phyloP scores from a whole-genome alignment of 1,140 invertebrate genomes.

The Solenopsis invicta region DNA sequence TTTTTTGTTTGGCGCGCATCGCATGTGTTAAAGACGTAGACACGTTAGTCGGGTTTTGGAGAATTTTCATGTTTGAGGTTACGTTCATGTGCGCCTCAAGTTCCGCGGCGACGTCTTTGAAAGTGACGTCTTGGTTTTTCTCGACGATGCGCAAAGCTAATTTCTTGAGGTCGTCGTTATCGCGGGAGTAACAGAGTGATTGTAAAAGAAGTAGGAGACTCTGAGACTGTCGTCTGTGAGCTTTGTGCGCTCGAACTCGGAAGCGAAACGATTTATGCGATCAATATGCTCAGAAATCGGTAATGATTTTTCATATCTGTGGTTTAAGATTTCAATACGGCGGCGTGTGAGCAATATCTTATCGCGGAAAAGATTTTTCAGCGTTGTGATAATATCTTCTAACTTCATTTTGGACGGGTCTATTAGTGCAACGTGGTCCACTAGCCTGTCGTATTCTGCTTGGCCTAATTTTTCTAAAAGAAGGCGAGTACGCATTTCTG shows the following conservation, averaged over 20 bases:
- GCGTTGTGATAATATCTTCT: not conserved
- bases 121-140: not conserved
- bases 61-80: not conserved
- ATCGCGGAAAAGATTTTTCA: not conserved
- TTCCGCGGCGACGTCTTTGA: constrained; percentile 1
- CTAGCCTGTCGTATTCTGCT: constrained; percentile 9
- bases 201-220: not conserved
- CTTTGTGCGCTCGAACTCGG: not conserved
- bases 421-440: not conserved
- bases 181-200: not conserved
- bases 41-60: not conserved
- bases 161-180: constrained; percentile 1
- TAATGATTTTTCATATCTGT: not conserved
- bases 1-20: too few species aligned
- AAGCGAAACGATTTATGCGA: not conserved
- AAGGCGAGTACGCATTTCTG: not conserved
- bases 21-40: too few species aligned
- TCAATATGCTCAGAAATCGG: not conserved
- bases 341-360: constrained; percentile 13
- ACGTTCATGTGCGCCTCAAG: constrained; percentile 7
- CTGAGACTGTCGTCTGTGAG: not conserved
- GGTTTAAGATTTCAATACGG: constrained; percentile 3
- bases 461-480: constrained; percentile 3
- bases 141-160: not conserved
- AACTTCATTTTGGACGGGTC: not conserved